These are phyloP conservation scores for Telenomus remus DNA, from an alignment of 1,140 invertebrate genomes.

Conservation along the genomic window DNA sequence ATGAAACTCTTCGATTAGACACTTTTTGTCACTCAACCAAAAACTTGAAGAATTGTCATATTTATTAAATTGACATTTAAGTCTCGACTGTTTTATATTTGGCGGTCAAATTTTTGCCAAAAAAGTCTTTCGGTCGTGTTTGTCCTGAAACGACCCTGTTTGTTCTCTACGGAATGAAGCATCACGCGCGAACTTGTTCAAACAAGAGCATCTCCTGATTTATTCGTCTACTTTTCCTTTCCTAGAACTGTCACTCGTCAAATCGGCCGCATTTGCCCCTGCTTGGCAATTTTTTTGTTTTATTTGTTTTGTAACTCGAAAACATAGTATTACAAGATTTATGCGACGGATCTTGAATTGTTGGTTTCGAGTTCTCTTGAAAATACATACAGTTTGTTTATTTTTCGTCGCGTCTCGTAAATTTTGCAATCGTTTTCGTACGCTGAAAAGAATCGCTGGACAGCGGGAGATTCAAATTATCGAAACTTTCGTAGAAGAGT, in stretches of 20 bases:
- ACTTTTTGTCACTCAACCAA: too few relatives aligned
- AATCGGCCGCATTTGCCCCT: slow-evolving; percentile 38
- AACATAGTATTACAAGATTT: slow-evolving; percentile 44
- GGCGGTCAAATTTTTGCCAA: not conserved
- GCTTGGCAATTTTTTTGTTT: slow-evolving; percentile 40
- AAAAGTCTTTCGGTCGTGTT: slow-evolving; percentile 4
- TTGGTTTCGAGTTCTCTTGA: slow-evolving; percentile 21
- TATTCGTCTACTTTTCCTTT: slow-evolving; percentile 17
- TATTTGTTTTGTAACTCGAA: slow-evolving; percentile 43
- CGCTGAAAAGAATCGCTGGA: not conserved
- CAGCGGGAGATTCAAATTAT: not conserved
- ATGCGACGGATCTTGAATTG: slow-evolving; percentile 42
- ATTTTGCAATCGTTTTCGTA: slow-evolving; percentile 14
- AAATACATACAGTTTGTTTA: slow-evolving; percentile 26
- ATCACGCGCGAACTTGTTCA: slow-evolving; percentile 50
- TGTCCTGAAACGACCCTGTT: slow-evolving; percentile 33
- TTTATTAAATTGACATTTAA: too few relatives aligned
- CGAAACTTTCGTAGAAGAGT: too few relatives aligned
- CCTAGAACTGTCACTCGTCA: slow-evolving; percentile 33
- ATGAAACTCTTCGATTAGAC: slow-evolving; percentile 13
- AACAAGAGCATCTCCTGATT: slow-evolving; percentile 52
- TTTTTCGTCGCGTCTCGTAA: slow-evolving; percentile 20
- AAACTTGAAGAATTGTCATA: too few relatives aligned
- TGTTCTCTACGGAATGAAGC: slow-evolving; percentile 28
- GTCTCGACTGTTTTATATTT: too few relatives aligned